Conservation (phyloP, 2,113 vertebrate species). For the Neogale vison region DNA sequence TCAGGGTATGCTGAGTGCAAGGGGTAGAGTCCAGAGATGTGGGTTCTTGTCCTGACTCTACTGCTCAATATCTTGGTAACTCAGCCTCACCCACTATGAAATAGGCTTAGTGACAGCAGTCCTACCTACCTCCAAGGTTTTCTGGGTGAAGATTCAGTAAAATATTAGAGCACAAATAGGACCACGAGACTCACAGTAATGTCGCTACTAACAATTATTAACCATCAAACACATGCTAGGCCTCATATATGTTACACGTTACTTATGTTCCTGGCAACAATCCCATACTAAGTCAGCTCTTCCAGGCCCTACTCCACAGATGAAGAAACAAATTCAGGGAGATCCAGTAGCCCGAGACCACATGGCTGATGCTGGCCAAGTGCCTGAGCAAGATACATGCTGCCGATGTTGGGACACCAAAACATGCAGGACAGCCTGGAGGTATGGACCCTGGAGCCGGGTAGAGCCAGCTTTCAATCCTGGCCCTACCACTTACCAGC, state of each 20-base stretch:
- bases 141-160: not conserved
- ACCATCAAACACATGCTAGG: not conserved
- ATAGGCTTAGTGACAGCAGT: not conserved
- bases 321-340: not conserved
- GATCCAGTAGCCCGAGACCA: not conserved
- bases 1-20: not conserved
- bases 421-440: not conserved
- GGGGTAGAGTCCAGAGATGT: not conserved
- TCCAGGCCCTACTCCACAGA: not conserved
- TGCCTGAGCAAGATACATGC: not conserved
- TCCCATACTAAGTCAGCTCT: not conserved
- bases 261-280: not conserved
- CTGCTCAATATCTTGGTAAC: too few relatives aligned
- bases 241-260: rapidly evolving
- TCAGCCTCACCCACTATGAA: not conserved
- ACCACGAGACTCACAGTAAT: not conserved
- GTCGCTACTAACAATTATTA: not conserved
- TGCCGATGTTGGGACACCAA: too few relatives aligned
- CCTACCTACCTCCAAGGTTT: not conserved
- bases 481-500: not conserved
- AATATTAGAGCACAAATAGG: not conserved
- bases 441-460: not conserved
- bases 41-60: not conserved
- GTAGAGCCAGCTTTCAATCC: not conserved
- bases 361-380: not conserved